Base-by-base conservation (phyloP, 2,888 invertebrate species). In the Melipona bicolor region DNA sequence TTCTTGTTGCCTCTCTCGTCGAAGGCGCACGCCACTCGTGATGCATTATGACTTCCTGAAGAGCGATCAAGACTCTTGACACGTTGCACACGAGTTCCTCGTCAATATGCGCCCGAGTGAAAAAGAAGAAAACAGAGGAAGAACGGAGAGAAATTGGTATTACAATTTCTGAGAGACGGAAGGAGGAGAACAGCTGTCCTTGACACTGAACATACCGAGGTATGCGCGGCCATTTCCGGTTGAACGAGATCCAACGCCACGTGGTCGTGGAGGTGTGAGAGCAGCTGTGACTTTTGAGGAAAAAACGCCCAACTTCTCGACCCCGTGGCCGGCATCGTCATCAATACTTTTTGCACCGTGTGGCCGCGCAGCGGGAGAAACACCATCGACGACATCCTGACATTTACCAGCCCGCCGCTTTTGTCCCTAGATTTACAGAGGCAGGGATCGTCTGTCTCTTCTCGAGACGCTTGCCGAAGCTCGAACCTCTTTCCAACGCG, bases 141-240 rank as follows among this genome's bases (percentile, higher is more conserved):
- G 19, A 17, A 24, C 15, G 15, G 6, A 54, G 36, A 87, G 77
- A 75, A 78, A 89, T 89, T 69, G 74, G 78, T 81, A 79, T 80
- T 72, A 73, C 82, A 43, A 75, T 71, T 69, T 77, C 64, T 9
- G 43, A 71, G 77, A 49, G 70, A 81, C 83, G 70, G 77, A n/a
- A n/a, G n/a, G n/a, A 56, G 77, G 56, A 59, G 86, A 75, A 81
- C 89, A 89, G 90, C 90, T 89, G 89, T 81, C 90, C 89, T 89
- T 89, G 87, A 89, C 87, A 86, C 64, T 86, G 88, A 90, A 88
- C 90, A 89, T 78, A 83, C 90, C 82, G 88, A 81, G 86, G 77
- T 86, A 82, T 56, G 83, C 79, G 59, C 65, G 74, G 50, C 73
- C 68, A 77, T 80, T 88, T 89, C 89, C 89, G 89, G 88, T 87